phyloP scores from a whole-genome alignment of 2,888 invertebrate genomes.

The Drosophila koepferae region DNA sequence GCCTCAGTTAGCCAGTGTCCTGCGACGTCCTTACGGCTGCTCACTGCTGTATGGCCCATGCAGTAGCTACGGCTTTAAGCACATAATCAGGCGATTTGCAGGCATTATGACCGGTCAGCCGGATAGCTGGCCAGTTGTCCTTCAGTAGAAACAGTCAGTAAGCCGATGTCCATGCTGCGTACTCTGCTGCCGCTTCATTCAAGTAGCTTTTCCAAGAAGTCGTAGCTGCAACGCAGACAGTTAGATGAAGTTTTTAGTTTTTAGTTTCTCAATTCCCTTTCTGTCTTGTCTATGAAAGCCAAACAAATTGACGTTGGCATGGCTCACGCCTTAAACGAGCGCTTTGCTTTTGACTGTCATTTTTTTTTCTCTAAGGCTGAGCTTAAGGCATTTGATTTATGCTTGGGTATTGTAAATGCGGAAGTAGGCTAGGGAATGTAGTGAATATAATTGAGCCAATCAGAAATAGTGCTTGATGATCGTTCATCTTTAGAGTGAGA shows the following conservation, averaged over 20 bases:
- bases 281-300: constrained; percentile 1
- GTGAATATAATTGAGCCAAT: background rate
- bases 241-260: constrained; percentile 14
- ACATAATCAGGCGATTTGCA: constrained; percentile 78
- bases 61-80: constrained; percentile 47
- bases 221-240: background rate
- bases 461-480: background rate
- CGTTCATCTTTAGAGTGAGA: too few relatives aligned
- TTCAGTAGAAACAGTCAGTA: constrained; percentile 26
- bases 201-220: constrained; percentile 10
- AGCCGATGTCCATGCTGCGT: constrained; percentile 33
- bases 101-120: constrained; percentile 62
- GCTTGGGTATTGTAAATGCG: background rate
- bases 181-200: background rate
- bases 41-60: constrained; percentile 27
- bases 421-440: background rate
- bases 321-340: background rate
- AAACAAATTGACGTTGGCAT: constrained; percentile 5
- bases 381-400: background rate
- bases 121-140: constrained; percentile 25
- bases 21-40: constrained; percentile 2
- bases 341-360: too few relatives aligned
- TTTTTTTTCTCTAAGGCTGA: background rate
- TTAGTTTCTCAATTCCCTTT: background rate
- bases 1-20: constrained; percentile 21